phyloP scores from a whole-genome alignment of 2,888 invertebrate species.

The Leucophenga maculata region DNA sequence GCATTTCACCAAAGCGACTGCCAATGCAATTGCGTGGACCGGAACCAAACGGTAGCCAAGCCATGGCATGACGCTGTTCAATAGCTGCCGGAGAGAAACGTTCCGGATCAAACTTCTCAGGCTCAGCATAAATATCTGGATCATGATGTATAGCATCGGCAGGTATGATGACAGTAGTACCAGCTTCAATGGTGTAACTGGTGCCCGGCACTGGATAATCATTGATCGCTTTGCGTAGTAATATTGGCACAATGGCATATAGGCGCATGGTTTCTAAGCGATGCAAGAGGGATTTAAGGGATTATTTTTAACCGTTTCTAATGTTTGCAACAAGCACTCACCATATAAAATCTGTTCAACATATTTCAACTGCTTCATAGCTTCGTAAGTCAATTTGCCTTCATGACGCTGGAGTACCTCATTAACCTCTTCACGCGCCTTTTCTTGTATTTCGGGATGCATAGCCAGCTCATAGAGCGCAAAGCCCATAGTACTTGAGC shows the following conservation, averaged over 20 bases:
- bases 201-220: constrained; percentile 66
- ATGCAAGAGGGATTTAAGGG: too few species aligned
- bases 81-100: constrained; percentile 69
- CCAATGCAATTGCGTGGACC: constrained; percentile 70
- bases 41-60: constrained; percentile 67
- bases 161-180: constrained; percentile 74
- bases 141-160: constrained; percentile 73
- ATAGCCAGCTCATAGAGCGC: constrained; percentile 59
- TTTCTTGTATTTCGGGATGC: constrained; percentile 57
- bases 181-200: constrained; percentile 73
- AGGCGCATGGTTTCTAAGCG: constrained; percentile 72
- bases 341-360: constrained; percentile 59
- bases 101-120: constrained; percentile 72
- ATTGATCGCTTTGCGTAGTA: constrained; percentile 64
- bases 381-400: constrained; percentile 57
- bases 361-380: constrained; percentile 58
- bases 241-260: constrained; percentile 71
- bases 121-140: constrained; percentile 70
- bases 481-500: constrained; percentile 73
- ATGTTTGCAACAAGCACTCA: constrained; percentile 35
- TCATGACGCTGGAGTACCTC: constrained; percentile 48
- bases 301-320: too few species aligned
- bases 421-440: constrained; percentile 55
- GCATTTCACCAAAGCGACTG: constrained; percentile 69
- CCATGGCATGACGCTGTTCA: constrained; percentile 54